phyloP scores from a whole-genome alignment of 1,140 invertebrate species.

The Conus ventricosus region DNA sequence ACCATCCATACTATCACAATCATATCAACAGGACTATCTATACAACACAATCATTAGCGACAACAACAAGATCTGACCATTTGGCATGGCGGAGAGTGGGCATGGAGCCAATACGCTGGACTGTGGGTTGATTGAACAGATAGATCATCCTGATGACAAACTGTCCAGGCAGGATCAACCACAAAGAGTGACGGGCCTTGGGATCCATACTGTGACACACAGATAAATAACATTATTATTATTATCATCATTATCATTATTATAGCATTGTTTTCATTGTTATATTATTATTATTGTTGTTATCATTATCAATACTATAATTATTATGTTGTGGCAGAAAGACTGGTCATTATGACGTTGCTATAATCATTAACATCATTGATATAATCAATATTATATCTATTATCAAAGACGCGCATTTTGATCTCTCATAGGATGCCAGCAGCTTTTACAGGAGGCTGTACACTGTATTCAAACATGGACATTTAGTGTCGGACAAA shows the following conservation, averaged over 20 bases:
- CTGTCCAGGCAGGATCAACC: conserved; percentile 34
- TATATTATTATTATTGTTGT: neutral
- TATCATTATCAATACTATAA: neutral
- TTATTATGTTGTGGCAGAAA: too few species aligned
- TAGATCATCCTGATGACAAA: conserved; percentile 48
- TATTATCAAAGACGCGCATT: too few species aligned
- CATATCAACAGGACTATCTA: neutral
- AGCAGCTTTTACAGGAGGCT: too few species aligned
- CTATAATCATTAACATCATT: too few species aligned
- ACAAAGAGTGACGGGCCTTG: conserved; percentile 44
- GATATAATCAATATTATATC: too few species aligned
- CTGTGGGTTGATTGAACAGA: conserved; percentile 51
- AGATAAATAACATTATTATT: neutral
- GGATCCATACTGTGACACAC: conserved; percentile 32
- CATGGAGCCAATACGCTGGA: conserved; percentile 49
- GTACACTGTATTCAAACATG: too few species aligned
- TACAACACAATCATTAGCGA: too few species aligned
- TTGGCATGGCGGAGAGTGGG: conserved; percentile 39
- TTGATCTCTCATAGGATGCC: too few species aligned
- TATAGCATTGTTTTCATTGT: too few species aligned
- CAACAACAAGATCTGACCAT: neutral
- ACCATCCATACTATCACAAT: neutral
- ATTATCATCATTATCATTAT: neutral
- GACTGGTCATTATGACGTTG: too few species aligned
- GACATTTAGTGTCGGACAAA: too few species aligned